A percentile compares a stretch with the other conserved stretches of the same genome.
Conservation (phyloP, 2,113 vertebrate species). For the Oryzias javanicus region DNA sequence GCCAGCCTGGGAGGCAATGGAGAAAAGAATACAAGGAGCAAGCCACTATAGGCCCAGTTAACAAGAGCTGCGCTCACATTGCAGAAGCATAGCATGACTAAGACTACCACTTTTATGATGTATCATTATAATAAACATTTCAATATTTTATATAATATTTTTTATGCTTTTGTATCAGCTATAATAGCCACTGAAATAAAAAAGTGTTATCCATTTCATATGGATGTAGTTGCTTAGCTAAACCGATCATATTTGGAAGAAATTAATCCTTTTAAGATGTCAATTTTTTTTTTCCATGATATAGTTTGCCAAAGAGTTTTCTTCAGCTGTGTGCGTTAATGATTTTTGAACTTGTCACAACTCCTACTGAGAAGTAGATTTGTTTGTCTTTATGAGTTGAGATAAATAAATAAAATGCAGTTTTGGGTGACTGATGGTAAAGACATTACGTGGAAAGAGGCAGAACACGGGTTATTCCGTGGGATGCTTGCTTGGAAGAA, state of each 20-base stretch:
- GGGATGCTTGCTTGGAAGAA: conserved; percentile 27
- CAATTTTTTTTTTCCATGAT: too few relatives aligned
- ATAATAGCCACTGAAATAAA: too few relatives aligned
- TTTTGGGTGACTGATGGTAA: conserved; percentile 7
- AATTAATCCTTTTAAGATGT: too few relatives aligned
- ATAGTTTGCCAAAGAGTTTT: too few relatives aligned
- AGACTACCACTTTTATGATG: too few relatives aligned
- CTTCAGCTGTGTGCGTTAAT: neutral
- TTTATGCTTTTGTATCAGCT: too few relatives aligned
- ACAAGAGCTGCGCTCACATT: conserved; percentile 8
- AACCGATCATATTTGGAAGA: too few relatives aligned
- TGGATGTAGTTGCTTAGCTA: too few relatives aligned
- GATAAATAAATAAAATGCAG: neutral
- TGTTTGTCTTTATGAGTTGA: neutral
- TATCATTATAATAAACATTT: too few relatives aligned
- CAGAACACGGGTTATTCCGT: conserved; percentile 10
- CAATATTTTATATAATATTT: too few relatives aligned
- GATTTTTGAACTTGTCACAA: neutral
- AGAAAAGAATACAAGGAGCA: conserved; percentile 38
- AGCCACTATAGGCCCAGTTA: conserved; percentile 28
- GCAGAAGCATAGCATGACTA: too few relatives aligned
- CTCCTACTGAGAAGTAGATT: neutral
- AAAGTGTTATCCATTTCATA: too few relatives aligned
- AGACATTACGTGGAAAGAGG: conserved; percentile 3
- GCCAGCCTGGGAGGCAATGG: conserved; percentile 42